A percentile compares a stretch with the other conserved stretches of the same genome.
These are phyloP conservation scores for Mesembrinibis cayennensis DNA, from an alignment of 2,113 vertebrate genomes.

Conservation along the genomic window DNA sequence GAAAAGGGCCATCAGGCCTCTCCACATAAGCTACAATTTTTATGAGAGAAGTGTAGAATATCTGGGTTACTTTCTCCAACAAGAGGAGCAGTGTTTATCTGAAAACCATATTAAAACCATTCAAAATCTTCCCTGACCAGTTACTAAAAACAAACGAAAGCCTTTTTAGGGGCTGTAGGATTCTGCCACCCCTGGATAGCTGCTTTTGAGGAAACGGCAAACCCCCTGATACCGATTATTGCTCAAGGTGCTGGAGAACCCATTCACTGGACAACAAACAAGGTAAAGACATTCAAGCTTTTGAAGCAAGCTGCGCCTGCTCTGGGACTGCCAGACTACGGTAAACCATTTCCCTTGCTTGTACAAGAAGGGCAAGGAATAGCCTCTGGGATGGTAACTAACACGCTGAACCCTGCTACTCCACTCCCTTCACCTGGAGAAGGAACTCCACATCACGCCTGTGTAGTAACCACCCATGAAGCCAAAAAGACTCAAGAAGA, in stretches of 20 bases:
- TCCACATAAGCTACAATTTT: background rate
- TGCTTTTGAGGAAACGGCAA: background rate
- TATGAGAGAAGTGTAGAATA: background rate
- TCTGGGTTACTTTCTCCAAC: background rate
- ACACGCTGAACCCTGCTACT: background rate
- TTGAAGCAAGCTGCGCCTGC: background rate
- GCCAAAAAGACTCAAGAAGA: background rate
- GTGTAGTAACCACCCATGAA: background rate
- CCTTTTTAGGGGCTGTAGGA: background rate
- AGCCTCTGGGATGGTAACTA: background rate
- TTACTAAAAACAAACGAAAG: background rate
- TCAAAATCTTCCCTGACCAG: background rate
- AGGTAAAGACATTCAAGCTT: background rate
- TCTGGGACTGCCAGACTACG: background rate
- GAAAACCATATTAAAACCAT: background rate
- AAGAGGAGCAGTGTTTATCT: accelerated
- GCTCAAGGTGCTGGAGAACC: background rate
- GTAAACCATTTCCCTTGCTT: background rate
- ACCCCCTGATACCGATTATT: background rate
- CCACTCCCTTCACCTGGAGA: background rate
- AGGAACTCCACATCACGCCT: accelerated
- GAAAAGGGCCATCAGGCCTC: background rate
- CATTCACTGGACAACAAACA: background rate
- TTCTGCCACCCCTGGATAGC: background rate
- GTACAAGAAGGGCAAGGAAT: background rate